Conservation (phyloP, 2,888 invertebrate species). For the Embidobia sp. region DNA sequence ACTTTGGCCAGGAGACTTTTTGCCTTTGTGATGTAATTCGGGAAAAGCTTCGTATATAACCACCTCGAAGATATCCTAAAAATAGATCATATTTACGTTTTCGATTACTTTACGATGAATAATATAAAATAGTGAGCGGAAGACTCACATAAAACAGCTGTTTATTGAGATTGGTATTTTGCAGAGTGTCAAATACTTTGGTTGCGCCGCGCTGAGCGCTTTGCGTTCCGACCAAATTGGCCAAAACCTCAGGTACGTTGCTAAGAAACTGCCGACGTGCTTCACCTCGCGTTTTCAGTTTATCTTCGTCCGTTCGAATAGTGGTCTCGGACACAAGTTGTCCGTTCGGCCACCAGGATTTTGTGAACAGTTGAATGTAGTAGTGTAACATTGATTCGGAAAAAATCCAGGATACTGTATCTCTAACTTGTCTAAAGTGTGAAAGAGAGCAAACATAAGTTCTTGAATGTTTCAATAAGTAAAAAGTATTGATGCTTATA, state of each 20-base stretch:
- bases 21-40: constrained; percentile 77
- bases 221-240: constrained; percentile 92
- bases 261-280: constrained; percentile 87
- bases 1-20: constrained; percentile 48
- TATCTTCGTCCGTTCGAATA: constrained; percentile 84
- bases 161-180: constrained; percentile 93
- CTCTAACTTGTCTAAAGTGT: constrained; percentile 91
- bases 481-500: no score
- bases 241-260: constrained; percentile 90
- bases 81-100: constrained; percentile 66
- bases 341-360: constrained; percentile 95
- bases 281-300: constrained; percentile 86
- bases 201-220: constrained; percentile 91
- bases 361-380: constrained; percentile 90
- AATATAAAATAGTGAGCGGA: no score
- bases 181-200: constrained; percentile 93
- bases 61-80: constrained; percentile 83
- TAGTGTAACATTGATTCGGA: constrained; percentile 95
- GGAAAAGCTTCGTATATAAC: constrained; percentile 83
- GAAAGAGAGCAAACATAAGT: no score
- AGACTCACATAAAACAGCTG: constrained; percentile 93
- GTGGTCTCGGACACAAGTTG: constrained; percentile 84
- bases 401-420: constrained; percentile 92
- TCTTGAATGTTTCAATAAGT: no score
- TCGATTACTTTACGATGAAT: no score